phyloP scores from a whole-genome alignment of 1,140 invertebrate genomes.

The Tetragnatha versicolor region DNA sequence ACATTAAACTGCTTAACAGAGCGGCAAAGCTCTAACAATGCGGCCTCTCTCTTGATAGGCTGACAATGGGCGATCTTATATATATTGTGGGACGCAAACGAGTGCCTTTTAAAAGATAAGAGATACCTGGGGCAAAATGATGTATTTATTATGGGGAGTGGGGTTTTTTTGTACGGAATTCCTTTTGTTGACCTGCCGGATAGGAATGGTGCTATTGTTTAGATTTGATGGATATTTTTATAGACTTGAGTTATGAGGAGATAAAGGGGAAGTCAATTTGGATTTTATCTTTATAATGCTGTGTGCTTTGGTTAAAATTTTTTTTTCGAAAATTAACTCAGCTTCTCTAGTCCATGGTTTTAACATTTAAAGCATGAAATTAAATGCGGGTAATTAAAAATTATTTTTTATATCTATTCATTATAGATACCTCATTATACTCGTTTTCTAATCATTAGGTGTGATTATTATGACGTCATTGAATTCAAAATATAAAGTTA shows the following conservation, averaged over 20 bases:
- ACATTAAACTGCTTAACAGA: constrained; percentile 54
- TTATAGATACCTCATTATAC: too few relatives aligned
- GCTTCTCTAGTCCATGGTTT: too few relatives aligned
- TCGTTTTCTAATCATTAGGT: too few relatives aligned
- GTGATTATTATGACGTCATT: too few relatives aligned
- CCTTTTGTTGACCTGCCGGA: neutral
- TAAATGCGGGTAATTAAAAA: too few relatives aligned
- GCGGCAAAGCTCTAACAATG: constrained; percentile 50
- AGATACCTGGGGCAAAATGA: constrained; percentile 40
- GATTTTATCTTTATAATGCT: too few relatives aligned
- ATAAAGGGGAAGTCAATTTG: too few relatives aligned
- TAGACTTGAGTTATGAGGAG: neutral
- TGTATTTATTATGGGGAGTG: constrained; percentile 42
- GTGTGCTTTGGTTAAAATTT: too few relatives aligned
- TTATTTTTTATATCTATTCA: too few relatives aligned
- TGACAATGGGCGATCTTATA: constrained; percentile 41
- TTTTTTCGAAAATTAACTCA: too few relatives aligned
- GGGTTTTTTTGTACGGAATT: constrained; percentile 6
- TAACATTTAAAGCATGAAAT: too few relatives aligned
- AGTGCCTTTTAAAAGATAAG: constrained; percentile 44
- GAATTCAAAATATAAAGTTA: too few relatives aligned
- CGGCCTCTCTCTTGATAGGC: constrained; percentile 35
- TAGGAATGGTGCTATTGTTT: constrained; percentile 25
- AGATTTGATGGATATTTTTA: constrained; percentile 30
- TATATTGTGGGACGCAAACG: constrained; percentile 44